phyloP scores from a whole-genome alignment of 2,888 invertebrate species.

The Ormyrus rosae region DNA sequence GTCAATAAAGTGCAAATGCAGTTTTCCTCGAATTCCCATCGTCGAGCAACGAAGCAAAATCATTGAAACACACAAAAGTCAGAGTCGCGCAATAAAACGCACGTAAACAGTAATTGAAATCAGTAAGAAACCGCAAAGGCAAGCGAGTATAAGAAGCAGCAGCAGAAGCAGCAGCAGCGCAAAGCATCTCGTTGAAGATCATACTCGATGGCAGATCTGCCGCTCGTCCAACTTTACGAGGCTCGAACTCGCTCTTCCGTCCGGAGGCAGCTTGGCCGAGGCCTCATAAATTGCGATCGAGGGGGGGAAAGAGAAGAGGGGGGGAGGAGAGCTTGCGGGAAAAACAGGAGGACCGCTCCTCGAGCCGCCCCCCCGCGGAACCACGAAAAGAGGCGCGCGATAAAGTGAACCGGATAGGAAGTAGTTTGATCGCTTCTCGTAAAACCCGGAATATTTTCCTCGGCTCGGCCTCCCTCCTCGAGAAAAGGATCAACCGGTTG shows the following conservation, averaged over 20 bases:
- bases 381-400: slow-evolving; percentile 39
- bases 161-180: not conserved
- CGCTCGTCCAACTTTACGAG: slow-evolving; percentile 40
- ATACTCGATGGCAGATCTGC: slow-evolving; percentile 2
- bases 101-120: slow-evolving; percentile 9
- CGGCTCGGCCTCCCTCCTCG: not conserved
- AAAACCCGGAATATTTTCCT: slow-evolving; percentile 51
- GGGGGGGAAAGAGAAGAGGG: too few species aligned
- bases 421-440: slow-evolving; percentile 49
- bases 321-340: not conserved
- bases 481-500: slow-evolving; percentile 52
- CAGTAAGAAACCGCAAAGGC: not conserved
- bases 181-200: not conserved
- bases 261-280: not conserved
- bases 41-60: too few species aligned
- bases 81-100: too few species aligned
- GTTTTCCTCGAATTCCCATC: too few species aligned
- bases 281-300: slow-evolving; percentile 41
- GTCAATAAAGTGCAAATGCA: too few species aligned
- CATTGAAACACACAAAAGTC: too few species aligned
- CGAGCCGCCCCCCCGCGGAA: not conserved
- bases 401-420: slow-evolving; percentile 43
- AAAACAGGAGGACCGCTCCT: slow-evolving; percentile 21
- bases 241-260: slow-evolving; percentile 22
- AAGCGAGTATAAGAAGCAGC: not conserved